Percentiles rank a stretch among this genome's conserved stretches.
Evolutionary conservation across 2,797 vertebrate genomes (phyloP).

Genomic region (Sebastes vulpes): DNA sequence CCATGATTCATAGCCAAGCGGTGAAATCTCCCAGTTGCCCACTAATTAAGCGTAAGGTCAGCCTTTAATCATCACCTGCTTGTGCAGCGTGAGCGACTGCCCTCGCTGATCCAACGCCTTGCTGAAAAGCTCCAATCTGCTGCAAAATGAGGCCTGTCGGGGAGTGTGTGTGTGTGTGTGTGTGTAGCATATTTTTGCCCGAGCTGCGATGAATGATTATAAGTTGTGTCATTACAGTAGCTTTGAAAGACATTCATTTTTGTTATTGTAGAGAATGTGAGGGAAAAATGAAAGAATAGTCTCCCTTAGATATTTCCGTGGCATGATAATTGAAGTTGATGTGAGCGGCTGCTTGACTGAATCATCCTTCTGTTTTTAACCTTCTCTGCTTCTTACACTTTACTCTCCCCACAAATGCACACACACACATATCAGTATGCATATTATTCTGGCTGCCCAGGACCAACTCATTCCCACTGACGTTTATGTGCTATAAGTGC

Average conservation of each 20-base stretch:
- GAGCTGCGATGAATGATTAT: constrained; percentile 19
- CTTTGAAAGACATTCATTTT: constrained; percentile 29
- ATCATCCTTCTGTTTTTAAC: constrained; percentile 36
- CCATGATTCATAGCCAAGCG: constrained; percentile 80
- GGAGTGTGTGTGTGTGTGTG: too few species aligned
- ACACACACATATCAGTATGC: background rate
- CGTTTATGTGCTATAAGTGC: constrained; percentile 80
- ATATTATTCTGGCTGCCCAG: constrained; percentile 41
- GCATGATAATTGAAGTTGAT: constrained; percentile 34
- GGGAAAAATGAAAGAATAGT: background rate
- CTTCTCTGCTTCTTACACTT: background rate
- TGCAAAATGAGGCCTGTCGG: constrained; percentile 12
- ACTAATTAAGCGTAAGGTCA: constrained; percentile 86
- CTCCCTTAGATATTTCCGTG: constrained; percentile 7
- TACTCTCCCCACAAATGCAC: background rate
- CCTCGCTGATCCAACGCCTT: constrained; percentile 38
- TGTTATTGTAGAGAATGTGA: background rate
- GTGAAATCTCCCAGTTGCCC: constrained; percentile 72
- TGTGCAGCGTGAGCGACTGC: constrained; percentile 57
- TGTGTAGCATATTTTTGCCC: background rate
- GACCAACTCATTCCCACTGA: constrained; percentile 69
- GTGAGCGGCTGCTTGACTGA: constrained; percentile 24
- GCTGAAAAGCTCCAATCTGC: constrained; percentile 35
- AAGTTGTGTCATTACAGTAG: constrained; percentile 33
- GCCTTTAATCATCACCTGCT: constrained; percentile 83